Base-by-base conservation (phyloP, 2,888 invertebrate genomes). In the Andrena camellia region DNA sequence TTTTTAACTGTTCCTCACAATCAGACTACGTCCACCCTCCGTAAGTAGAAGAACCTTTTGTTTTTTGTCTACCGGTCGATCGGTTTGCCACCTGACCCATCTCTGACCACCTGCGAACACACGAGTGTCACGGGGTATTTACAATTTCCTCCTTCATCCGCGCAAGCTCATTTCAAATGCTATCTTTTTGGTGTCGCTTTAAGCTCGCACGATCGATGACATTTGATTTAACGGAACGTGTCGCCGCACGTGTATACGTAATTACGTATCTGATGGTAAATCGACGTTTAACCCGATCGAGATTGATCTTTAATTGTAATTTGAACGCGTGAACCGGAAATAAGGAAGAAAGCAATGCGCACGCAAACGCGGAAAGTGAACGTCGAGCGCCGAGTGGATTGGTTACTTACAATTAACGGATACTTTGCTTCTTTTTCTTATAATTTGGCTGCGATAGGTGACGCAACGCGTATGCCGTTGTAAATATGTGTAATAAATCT, bases 21-120 rank as follows among this genome's bases (percentile, higher is more conserved):
- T 20, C 54, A 54, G 74, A 63, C 78, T 63, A 59, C 74, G 71
- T 50, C 29, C 79, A 79, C 75, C 78, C 75, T 75, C 60, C 69
- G 84, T 84, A 76, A 84, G 84, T 84, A 84, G 57, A 66, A 71
- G 63, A 72, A 82, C 71, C 26, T 63, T 68, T 78, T 42, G 42
- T 62, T 70, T 71, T 71, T 73, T 70, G 70, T 73, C 48, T 48
- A 13, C 35, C 23, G 50, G 50, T 79, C 29, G 35, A 64, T 69
- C 70, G 64, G 10, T 66, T 63, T 31, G 20, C 52, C 52, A 52
- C 20, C 20, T 52, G 64, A 52, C 31, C 31, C 23, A 57, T 35
- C 50, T 50, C 1, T 6, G 4, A 52, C 52, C 52, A 20, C 20
- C 20, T 52, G 64, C 77, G 74, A 50, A 35, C 63, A 42, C 67